A percentile compares a stretch with the other conserved stretches of the same genome.
phyloP scores from a whole-genome alignment of 2,797 vertebrate species.

The Rhynchotus rufescens region DNA sequence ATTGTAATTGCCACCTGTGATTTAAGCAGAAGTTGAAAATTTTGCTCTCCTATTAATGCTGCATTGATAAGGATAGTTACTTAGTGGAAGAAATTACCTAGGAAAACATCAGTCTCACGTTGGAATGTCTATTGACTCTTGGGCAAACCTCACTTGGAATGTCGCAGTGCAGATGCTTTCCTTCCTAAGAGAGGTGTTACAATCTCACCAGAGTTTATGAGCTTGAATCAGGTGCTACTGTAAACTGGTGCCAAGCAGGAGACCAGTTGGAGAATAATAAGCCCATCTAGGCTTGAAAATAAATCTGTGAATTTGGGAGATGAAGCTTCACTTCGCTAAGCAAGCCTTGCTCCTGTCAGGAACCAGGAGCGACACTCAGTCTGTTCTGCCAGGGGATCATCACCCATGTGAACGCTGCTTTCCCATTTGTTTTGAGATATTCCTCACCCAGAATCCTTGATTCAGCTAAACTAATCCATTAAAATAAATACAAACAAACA shows the following conservation, averaged over 20 bases:
- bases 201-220: not conserved
- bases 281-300: not conserved
- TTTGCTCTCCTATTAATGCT: not conserved
- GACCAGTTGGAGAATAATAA: not conserved
- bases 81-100: not conserved
- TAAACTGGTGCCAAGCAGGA: not conserved
- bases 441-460: constrained; percentile 2
- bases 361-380: not conserved
- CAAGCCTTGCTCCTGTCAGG: not conserved
- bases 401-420: not conserved
- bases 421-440: not conserved
- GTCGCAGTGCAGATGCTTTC: not conserved
- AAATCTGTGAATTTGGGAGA: not conserved
- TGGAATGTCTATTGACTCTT: too few relatives aligned
- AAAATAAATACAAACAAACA: constrained; percentile 34
- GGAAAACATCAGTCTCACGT: not conserved
- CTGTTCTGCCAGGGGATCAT: not conserved
- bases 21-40: not conserved
- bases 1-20: not conserved
- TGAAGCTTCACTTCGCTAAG: not conserved
- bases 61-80: not conserved
- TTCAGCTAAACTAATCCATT: constrained; percentile 16
- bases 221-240: not conserved
- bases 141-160: not conserved
- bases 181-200: not conserved